Conservation (phyloP, 2,797 vertebrate genomes). For the Danio kyathit region DNA sequence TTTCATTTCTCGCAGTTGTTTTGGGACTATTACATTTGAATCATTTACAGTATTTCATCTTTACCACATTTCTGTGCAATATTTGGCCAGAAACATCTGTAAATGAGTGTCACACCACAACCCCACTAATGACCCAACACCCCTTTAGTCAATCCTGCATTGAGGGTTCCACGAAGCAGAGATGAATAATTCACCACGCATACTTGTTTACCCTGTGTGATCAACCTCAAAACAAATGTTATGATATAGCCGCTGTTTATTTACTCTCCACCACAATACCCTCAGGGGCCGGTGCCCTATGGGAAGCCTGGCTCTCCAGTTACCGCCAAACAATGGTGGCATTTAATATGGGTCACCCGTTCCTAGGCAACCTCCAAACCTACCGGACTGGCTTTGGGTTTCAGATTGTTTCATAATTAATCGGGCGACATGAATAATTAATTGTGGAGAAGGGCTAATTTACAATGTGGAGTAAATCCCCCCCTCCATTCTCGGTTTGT, state of each 20-base stretch:
- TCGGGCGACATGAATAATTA: slow-evolving; percentile 81
- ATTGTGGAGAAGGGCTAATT: slow-evolving; percentile 79
- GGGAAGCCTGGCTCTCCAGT: slow-evolving; percentile 70
- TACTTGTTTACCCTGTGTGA: slow-evolving; percentile 75
- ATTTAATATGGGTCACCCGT: slow-evolving; percentile 81
- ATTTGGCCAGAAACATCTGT: no score
- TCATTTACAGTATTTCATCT: no score
- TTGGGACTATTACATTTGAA: no score
- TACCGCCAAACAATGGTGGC: slow-evolving; percentile 76
- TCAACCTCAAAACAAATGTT: slow-evolving; percentile 70
- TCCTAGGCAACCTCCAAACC: slow-evolving; percentile 79
- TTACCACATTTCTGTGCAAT: no score
- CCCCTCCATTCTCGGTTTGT: slow-evolving; percentile 59
- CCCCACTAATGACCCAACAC: background rate
- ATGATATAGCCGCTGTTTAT: slow-evolving; percentile 70
- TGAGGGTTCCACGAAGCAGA: slow-evolving; percentile 65
- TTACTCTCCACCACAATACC: slow-evolving; percentile 71
- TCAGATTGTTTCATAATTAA: slow-evolving; percentile 84
- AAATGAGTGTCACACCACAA: background rate
- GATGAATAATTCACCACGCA: slow-evolving; percentile 77
- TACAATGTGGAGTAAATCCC: slow-evolving; percentile 79
- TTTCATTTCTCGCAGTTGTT: no score
- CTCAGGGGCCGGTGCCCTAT: slow-evolving; percentile 60
- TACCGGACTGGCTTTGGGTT: slow-evolving; percentile 79
- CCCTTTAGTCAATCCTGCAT: slow-evolving; percentile 64